phyloP scores from a whole-genome alignment of 2,113 vertebrate species.

The Tragulus kanchil region DNA sequence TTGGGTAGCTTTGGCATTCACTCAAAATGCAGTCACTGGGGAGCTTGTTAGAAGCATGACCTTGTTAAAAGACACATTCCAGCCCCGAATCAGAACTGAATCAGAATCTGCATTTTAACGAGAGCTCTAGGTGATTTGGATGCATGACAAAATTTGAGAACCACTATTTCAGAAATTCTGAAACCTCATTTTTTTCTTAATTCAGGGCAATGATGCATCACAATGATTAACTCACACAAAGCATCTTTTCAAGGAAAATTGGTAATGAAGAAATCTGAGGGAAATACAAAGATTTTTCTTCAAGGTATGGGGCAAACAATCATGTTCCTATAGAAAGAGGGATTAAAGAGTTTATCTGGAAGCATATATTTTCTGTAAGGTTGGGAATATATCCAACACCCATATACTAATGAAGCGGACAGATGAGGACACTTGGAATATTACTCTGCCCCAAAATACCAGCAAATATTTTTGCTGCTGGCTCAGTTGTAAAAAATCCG shows the following conservation, averaged over 20 bases:
- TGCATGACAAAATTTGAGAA: neutral
- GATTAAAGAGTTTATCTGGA: neutral
- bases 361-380: neutral
- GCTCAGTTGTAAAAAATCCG: neutral
- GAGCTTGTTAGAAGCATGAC: neutral
- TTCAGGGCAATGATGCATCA: neutral
- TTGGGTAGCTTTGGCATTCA: neutral
- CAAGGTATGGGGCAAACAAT: neutral
- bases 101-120: slow-evolving; percentile 13
- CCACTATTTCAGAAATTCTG: neutral
- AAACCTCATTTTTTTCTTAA: neutral
- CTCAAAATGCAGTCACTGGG: neutral
- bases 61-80: neutral
- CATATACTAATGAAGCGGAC: neutral
- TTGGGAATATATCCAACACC: neutral
- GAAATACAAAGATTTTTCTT: neutral
- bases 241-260: neutral
- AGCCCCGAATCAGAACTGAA: neutral
- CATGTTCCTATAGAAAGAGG: neutral
- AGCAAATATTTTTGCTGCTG: neutral
- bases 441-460: neutral
- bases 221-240: neutral
- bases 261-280: neutral
- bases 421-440: neutral
- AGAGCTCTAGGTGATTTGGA: neutral